Percentiles rank a stretch among this genome's conserved stretches.
phyloP scores from a whole-genome alignment of 2,797 vertebrate species.

The Lophius americanus region DNA sequence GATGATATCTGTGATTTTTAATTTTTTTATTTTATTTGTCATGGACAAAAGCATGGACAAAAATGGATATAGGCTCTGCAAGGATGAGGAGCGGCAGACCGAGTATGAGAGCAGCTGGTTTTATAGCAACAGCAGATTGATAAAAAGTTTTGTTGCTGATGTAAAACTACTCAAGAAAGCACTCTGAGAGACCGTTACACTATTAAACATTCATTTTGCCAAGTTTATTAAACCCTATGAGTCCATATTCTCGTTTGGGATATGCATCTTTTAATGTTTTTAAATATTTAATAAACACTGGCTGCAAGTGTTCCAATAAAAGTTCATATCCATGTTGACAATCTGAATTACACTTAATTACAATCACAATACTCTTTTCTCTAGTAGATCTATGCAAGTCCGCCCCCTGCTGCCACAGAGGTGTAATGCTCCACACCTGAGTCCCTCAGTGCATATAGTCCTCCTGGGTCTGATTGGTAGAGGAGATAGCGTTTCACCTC shows the following conservation, averaged over 20 bases:
- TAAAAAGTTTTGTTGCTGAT: neutral
- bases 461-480: slow-evolving; percentile 31
- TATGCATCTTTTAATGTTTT: neutral
- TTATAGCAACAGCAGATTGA: too few species aligned
- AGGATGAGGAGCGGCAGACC: too few species aligned
- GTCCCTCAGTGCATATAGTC: slow-evolving; percentile 1
- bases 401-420: slow-evolving; percentile 58
- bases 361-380: neutral
- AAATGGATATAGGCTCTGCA: too few species aligned
- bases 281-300: slow-evolving; percentile 18
- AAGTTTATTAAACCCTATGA: neutral
- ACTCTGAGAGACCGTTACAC: neutral
- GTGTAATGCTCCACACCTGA: neutral
- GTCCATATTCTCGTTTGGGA: neutral
- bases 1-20: neutral
- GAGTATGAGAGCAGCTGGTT: too few species aligned
- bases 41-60: too few species aligned
- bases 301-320: neutral
- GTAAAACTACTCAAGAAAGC: neutral
- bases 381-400: slow-evolving; percentile 48
- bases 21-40: neutral
- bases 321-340: neutral
- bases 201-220: slow-evolving; percentile 1
- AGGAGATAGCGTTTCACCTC: slow-evolving; percentile 82
- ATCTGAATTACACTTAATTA: slow-evolving; percentile 5